Evolutionary conservation across 2,888 invertebrate species (phyloP).

Genomic region (Galerucella calmariensis): DNA sequence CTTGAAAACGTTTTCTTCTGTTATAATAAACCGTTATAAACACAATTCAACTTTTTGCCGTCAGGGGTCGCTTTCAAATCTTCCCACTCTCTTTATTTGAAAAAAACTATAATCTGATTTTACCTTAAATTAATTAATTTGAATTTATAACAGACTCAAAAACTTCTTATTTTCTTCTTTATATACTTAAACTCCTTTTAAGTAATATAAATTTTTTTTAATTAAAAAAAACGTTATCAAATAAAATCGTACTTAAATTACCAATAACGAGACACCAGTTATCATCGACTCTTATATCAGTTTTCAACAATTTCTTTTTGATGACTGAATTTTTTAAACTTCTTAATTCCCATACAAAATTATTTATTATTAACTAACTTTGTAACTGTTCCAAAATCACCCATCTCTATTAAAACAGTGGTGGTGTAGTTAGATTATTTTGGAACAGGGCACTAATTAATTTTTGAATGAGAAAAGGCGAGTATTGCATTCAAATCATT

Average conservation of each 20-base stretch:
- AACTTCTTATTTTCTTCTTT: no score
- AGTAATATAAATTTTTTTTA: conserved; percentile 1
- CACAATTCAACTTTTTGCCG: not conserved
- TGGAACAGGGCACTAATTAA: not conserved
- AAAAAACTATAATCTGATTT: no score
- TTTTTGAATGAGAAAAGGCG: not conserved
- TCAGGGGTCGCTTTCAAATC: no score
- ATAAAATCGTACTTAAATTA: not conserved
- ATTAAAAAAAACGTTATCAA: not conserved
- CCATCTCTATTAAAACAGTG: not conserved
- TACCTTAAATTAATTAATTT: no score
- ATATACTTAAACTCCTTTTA: conserved; percentile 8
- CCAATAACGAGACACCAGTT: conserved; percentile 1
- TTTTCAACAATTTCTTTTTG: not conserved
- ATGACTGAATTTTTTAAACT: not conserved
- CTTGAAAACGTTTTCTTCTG: not conserved
- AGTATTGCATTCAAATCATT: not conserved
- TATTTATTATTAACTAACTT: not conserved
- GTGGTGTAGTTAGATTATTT: not conserved
- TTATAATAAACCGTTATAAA: not conserved
- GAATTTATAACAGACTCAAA: no score
- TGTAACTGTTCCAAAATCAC: not conserved
- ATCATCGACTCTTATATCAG: not conserved
- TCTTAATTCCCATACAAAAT: not conserved
- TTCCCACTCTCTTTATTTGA: no score